Base-by-base conservation (phyloP, 2,888 invertebrate species). In the Electrophaes corylata region DNA sequence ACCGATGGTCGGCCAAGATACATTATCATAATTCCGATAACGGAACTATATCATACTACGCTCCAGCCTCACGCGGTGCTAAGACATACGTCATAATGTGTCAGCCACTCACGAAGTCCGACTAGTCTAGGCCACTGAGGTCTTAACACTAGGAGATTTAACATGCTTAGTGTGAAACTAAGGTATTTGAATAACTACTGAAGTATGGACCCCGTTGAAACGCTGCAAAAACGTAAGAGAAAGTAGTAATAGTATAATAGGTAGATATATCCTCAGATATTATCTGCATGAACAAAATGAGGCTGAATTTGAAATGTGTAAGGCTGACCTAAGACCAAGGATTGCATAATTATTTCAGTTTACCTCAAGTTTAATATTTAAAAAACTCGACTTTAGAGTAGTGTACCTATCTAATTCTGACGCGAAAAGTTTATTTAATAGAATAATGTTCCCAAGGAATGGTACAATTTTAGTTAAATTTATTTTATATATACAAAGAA, bases 401-500 rank as follows among this genome's bases (percentile, higher is more conserved):
- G 35, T 4, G 4, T 31, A 11, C n/a, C 4, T 31, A 31, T 11
- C 0, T n/a, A 26, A 12, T 33, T 12, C 12, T 5, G 26, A 1
- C 2, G 6, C 6, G 6, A 16, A 35, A 37, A 16, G 16, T 33
- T 12, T 12, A 10, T 16, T 37, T 16, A 5, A 16, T 37, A 8
- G 10, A n/a, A n/a, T n/a, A n/a, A n/a, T n/a, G 20, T 52, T 26
- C 35, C 43, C 43, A 31, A 52, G 37, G 10, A 10, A 29, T 29
- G 37, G 26, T 44, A 35, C 23, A 44, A 26, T 52, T 37, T 37
- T 12, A 47, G 4, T 35, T 35, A 4, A 6, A 35, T 20, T 44
- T 35, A 26, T 14, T 29, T 26, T 19, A 49, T 35, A 16, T 44
- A 44, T 33, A n/a, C 2, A 35, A 12, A 41, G 19, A 31, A 3